Percentiles rank a stretch among this genome's conserved stretches.
Evolutionary conservation across 2,888 invertebrate species (phyloP).

Genomic region (Chromoteleia sp.): DNA sequence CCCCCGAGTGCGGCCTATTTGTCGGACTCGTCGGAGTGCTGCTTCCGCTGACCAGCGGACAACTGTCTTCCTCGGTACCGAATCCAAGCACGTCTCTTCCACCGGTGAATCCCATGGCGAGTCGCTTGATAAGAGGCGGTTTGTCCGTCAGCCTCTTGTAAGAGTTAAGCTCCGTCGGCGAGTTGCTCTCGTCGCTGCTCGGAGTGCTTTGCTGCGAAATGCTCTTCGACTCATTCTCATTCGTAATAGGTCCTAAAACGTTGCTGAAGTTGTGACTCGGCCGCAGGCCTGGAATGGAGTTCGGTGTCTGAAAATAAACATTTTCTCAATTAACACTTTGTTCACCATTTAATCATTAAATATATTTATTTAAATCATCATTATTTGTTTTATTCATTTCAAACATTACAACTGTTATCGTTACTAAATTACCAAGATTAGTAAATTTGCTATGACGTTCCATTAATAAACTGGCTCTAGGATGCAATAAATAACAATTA

Average conservation of each 20-base stretch:
- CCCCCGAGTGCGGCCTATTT: constrained; percentile 89
- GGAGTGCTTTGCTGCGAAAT: constrained; percentile 86
- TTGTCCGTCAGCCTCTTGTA: constrained; percentile 93
- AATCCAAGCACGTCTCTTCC: constrained; percentile 83
- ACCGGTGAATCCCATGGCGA: constrained; percentile 90
- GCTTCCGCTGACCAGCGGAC: constrained; percentile 90
- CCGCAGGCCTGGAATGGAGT: constrained; percentile 89
- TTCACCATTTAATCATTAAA: no score
- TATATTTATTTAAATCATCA: no score
- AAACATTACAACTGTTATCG: no score
- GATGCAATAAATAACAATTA: no score
- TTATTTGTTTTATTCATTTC: no score
- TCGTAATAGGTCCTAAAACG: constrained; percentile 84
- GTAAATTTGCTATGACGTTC: no score
- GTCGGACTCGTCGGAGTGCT: constrained; percentile 88
- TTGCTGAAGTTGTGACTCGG: constrained; percentile 87
- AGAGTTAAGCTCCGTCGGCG: constrained; percentile 94
- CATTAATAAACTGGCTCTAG: no score
- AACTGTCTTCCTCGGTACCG: constrained; percentile 89
- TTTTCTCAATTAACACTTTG: background rate
- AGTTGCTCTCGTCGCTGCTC: constrained; percentile 94
- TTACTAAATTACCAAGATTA: no score
- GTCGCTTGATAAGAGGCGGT: constrained; percentile 91
- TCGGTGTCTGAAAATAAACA: constrained; percentile 85
- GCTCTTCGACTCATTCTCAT: constrained; percentile 82